Evolutionary conservation across 2,113 vertebrate genomes (phyloP), one percentile per base, ranked within the genome.

Genomic region (Rhinoderma darwinii): DNA sequence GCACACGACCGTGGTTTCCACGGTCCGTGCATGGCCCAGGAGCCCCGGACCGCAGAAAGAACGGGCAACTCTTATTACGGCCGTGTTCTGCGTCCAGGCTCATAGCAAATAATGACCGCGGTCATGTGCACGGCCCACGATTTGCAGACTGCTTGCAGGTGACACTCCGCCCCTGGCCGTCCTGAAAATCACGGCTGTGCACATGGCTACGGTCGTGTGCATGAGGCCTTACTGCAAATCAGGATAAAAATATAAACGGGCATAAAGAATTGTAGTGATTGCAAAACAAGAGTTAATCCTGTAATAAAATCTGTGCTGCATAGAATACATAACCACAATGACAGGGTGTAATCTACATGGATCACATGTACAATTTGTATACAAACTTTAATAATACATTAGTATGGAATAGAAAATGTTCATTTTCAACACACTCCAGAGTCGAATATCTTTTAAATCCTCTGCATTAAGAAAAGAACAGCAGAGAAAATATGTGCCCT

Each of bases 251-350:
- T 3, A 47, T 47, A 47, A 1, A 9, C 44, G 14, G 39, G 20
- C 2, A 74, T 81, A 25, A 25, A 79, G 18, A 81, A 3, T 4
- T 27, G 22, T 17, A 80, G 35, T 59, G 7, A 41, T 43, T 43
- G 37, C 32, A 17, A 56, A 39, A 63, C 54, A 25, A 37, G 17
- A 11, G 17, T 25, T 80, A 80, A 80, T 61, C 77, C 25, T 41
- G 78, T 81, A 41, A 81, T 63, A 81, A 41, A 80, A 61, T 43
- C 20, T 41, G 30, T 41, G 51, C 35, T 39, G 77, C 1, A 41
- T 35, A 8, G 1, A 59, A 5, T 35, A 27, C 35, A 79, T 5
- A 56, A 12, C 17, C 76, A 56, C 39, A 74, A 74, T 12, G 39
- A 25, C 10, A 2, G 39, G 72, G 22, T 41, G 39, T 41, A 73